These are phyloP conservation scores for Pterophyllum scalare DNA, from an alignment of 2,113 vertebrate genomes.

Conservation along the genomic window DNA sequence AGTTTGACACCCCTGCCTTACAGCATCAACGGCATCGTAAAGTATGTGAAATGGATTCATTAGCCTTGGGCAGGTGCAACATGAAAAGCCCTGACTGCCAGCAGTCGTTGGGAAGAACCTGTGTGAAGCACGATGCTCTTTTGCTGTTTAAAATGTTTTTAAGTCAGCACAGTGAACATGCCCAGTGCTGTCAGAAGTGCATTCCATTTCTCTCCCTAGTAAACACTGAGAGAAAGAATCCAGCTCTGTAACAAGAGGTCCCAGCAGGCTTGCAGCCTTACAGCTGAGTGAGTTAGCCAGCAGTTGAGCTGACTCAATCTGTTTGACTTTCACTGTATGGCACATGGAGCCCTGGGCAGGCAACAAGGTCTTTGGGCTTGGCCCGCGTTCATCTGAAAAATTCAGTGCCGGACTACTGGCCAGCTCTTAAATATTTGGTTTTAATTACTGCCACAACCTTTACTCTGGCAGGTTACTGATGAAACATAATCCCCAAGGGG, in stretches of 20 bases:
- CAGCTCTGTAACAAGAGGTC: constrained; percentile 60
- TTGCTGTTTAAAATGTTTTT: constrained; percentile 25
- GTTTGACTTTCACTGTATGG: constrained; percentile 76
- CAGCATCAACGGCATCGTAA: neutral
- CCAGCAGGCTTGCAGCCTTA: constrained; percentile 52
- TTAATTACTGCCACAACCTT: constrained; percentile 85
- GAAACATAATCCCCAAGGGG: constrained; percentile 77
- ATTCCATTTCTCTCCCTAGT: constrained; percentile 48
- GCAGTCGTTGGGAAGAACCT: constrained; percentile 17
- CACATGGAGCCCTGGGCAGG: constrained; percentile 65
- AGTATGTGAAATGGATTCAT: constrained; percentile 8
- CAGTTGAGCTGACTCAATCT: constrained; percentile 67
- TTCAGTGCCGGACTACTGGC: constrained; percentile 66
- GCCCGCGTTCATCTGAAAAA: constrained; percentile 77
- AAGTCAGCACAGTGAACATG: constrained; percentile 24
- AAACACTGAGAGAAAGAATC: constrained; percentile 51
- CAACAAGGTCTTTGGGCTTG: constrained; percentile 69
- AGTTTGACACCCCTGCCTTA: too few relatives aligned
- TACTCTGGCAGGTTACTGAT: constrained; percentile 80
- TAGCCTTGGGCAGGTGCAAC: neutral
- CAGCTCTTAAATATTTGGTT: constrained; percentile 84
- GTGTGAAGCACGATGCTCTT: constrained; percentile 10
- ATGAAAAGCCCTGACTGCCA: constrained; percentile 6
- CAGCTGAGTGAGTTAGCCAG: constrained; percentile 67
- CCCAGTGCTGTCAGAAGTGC: constrained; percentile 38